Evolutionary conservation across 64 coral and sea anemone species (phyloP).

Genomic region (Montipora sp.): DNA sequence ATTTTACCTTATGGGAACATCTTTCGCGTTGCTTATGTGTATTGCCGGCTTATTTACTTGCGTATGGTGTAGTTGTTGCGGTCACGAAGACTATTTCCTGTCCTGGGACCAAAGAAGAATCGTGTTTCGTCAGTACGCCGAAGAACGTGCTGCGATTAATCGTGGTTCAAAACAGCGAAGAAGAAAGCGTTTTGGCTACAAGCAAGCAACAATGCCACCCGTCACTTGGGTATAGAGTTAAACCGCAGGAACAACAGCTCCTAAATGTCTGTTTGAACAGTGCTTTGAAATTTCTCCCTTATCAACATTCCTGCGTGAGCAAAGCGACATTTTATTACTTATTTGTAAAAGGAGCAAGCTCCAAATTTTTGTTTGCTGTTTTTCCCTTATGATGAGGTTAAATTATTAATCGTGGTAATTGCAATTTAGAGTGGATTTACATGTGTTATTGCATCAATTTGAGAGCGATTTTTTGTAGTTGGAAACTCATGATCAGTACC

Average conservation of each 20-base stretch:
- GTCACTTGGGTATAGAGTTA: background rate
- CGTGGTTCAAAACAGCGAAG: background rate
- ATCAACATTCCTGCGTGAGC: no score
- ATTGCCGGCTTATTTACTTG: background rate
- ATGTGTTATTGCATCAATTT: no score
- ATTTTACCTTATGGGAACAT: background rate
- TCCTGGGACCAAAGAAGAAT: background rate
- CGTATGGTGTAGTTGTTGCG: slow-evolving; percentile 29
- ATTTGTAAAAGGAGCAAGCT: no score
- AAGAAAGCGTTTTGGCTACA: background rate
- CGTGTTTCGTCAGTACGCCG: background rate
- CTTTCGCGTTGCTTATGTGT: background rate
- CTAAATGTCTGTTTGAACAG: no score
- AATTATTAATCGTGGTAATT: no score
- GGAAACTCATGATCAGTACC: no score
- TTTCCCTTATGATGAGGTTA: no score
- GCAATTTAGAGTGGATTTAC: no score
- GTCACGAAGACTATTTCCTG: slow-evolving; percentile 14
- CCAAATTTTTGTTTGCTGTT: no score
- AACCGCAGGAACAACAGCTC: background rate
- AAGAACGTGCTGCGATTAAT: background rate
- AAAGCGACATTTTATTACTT: no score
- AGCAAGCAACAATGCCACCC: background rate
- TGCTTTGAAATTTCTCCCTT: no score
- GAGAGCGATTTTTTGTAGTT: no score